A percentile compares a stretch with the other conserved stretches of the same genome.
These are phyloP conservation scores for Champsocephalus gunnari DNA, from an alignment of 2,797 vertebrate genomes.

Conservation along the genomic window DNA sequence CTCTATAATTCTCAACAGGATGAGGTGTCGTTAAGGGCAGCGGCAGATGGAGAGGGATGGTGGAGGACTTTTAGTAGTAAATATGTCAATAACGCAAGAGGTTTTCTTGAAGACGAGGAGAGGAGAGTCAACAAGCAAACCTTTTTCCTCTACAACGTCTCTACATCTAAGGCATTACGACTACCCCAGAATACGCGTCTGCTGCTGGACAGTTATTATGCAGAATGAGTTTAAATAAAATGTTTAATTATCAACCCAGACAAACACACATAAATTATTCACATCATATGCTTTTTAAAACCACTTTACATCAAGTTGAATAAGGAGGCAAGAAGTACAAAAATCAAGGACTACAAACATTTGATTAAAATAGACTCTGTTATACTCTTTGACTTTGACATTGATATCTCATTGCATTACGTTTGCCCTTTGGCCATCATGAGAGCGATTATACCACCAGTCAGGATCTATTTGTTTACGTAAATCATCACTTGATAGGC, in stretches of 20 bases:
- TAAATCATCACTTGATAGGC: constrained; percentile 63
- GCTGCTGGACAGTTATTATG: constrained; percentile 6
- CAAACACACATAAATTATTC: neutral
- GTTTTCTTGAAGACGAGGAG: constrained; percentile 35
- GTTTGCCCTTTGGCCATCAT: constrained; percentile 63
- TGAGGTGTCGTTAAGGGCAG: constrained; percentile 60
- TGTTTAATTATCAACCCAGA: constrained; percentile 32
- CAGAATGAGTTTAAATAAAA: constrained; percentile 24
- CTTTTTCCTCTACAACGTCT: constrained; percentile 11
- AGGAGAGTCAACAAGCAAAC: constrained; percentile 40
- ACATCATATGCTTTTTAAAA: constrained; percentile 45
- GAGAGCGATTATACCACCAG: constrained; percentile 66
- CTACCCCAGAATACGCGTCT: constrained; percentile 1
- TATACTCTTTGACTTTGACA: constrained; percentile 60
- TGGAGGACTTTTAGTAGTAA: constrained; percentile 58
- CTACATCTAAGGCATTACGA: neutral
- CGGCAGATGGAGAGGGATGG: constrained; percentile 45
- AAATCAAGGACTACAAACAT: constrained; percentile 58
- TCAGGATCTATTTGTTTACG: constrained; percentile 70
- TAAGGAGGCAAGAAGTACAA: constrained; percentile 20
- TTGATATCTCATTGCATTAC: constrained; percentile 64
- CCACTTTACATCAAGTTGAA: constrained; percentile 42
- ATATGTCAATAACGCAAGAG: constrained; percentile 65
- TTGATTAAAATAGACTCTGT: constrained; percentile 52
- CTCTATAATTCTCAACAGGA: constrained; percentile 63